Base-by-base conservation (phyloP, 2,113 vertebrate genomes). In the Rhadina sibilatrix region DNA sequence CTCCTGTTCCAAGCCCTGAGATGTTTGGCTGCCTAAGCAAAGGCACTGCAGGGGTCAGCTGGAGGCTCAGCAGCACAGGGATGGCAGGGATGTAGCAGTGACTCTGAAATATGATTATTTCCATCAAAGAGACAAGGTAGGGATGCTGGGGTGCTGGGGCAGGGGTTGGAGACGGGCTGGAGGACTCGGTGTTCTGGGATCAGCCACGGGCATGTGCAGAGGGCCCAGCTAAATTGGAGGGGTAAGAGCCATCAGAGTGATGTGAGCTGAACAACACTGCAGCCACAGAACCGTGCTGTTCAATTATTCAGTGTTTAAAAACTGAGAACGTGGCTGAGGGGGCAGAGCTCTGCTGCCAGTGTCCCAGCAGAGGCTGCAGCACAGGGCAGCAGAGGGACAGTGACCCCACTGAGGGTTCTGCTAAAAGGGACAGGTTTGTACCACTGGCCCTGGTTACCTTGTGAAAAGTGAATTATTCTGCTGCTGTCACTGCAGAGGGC, bases 271-370 rank as follows among this genome's bases (percentile, higher is more conserved):
- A 8, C 33, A 59, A 8, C 3, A 0, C 15, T 65, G 66, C 68
- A 78, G 2, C 2, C n/a, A 16, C 27, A n/a, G 83, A 25, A 15
- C 6, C 1, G 6, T 27, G 76, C 21, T 46, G 47, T 10, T 46
- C 4, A 53, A 33, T 89, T 33, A 65, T 60, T 77, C 54, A n/a
- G 22, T 27, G 79, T 22, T 59, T 33, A 6, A 28, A 27, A 52
- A 8, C 1, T 1, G 44, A 14, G 53, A 15, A 3, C 0, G 0
- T 9, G 82, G 18, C n/a, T 0, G 0, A 10, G 1, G 17, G 79
- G 60, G 31, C 8, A 3, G 42, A 13, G 74, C 2, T 30, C 10
- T 57, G 65, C 52, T 44, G 30, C n/a, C 1, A 0, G 35, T 6
- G 61, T 50, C 56, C 30, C 19, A 10, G 71, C 82, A 50, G 85